Evolutionary conservation across 2,888 invertebrate genomes (phyloP).

Genomic region (Hyposoter didymator): DNA sequence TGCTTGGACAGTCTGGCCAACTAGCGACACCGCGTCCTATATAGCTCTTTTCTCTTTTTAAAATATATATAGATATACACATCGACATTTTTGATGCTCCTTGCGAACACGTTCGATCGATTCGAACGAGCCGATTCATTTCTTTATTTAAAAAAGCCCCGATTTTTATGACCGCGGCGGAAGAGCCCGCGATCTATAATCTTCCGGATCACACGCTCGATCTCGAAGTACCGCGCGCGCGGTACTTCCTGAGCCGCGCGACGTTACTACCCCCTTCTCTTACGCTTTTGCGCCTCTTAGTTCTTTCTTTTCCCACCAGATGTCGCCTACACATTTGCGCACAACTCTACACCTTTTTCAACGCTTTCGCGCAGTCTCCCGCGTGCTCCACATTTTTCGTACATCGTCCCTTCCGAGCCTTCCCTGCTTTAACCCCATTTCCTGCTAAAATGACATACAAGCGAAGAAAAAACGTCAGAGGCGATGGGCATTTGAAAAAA

Average conservation of each 20-base stretch:
- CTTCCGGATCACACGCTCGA: slow-evolving; percentile 64
- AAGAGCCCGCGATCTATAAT: slow-evolving; percentile 62
- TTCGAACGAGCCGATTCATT: not conserved
- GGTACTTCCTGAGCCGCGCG: slow-evolving; percentile 62
- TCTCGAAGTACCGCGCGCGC: slow-evolving; percentile 58
- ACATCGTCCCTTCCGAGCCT: not conserved
- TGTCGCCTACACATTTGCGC: not conserved
- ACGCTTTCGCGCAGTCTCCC: not conserved
- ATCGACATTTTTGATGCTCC: slow-evolving; percentile 18
- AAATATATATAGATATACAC: slow-evolving; percentile 22
- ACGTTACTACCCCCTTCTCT: slow-evolving; percentile 26
- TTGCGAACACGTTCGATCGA: not conserved
- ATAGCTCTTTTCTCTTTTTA: slow-evolving; percentile 34
- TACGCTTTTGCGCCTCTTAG: slow-evolving; percentile 14
- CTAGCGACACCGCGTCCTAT: slow-evolving; percentile 65
- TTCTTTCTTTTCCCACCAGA: not conserved
- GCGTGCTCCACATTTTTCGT: slow-evolving; percentile 22
- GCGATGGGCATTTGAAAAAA: slow-evolving; percentile 92
- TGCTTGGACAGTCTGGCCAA: slow-evolving; percentile 71
- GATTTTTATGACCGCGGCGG: slow-evolving; percentile 53
- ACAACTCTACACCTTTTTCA: not conserved
- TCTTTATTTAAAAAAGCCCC: slow-evolving; percentile 10
- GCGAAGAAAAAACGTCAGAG: slow-evolving; percentile 92
- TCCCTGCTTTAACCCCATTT: not conserved
- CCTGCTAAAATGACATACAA: slow-evolving; percentile 87